Base-by-base conservation (phyloP, 2,888 invertebrate genomes). In the Pseudeuparius sepicola region DNA sequence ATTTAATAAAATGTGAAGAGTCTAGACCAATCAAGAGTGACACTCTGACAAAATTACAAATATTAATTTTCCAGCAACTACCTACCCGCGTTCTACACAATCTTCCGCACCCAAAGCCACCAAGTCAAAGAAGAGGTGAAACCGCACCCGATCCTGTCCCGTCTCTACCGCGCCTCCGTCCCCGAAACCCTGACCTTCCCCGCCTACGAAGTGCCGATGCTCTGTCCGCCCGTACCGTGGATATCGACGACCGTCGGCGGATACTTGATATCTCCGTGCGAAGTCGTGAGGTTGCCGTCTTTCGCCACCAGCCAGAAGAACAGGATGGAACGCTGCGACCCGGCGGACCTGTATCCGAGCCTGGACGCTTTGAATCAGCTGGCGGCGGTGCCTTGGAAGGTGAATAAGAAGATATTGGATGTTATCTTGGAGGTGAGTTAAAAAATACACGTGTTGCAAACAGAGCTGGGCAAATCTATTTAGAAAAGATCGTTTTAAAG, bases 281-380 rank as follows among this genome's bases (percentile, higher is more conserved):
- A 42, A 24, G 12, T 42, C n/a, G 63, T 79, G 16, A 71, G 74
- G 54, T 61, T 79, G 54, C 75, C 76, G 0, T 59, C 59, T 29
- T 66, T 73, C 50, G 77, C 81, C 33, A 60, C 67, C 31, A 71
- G 70, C 37, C 84, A 86, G 54, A 70, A 68, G 66, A 65, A 73
- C 12, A 65, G 74, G 3, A 60, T 89, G 33, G 63, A 70, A 23
- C 64, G 69, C 11, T 63, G 71, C 2, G 70, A 74, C 2, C 54
- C 66, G 0, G 65, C 70, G 14, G 64, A 78, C 46, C 59, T 93
- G 15, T 81, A 82, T 60, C 90, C 96, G 0, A 74, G 82, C 2
- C 66, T 92, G 31, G 97, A 98, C 65, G 79, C 89, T 13, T 68
- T 98, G 20, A 98, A 97, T 67, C 85, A 90, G 55, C 70, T 97